Evolutionary conservation across 2,888 invertebrate species (phyloP), one percentile per base, ranked within the genome.

Genomic region (Caenorhabditis parvicauda): DNA sequence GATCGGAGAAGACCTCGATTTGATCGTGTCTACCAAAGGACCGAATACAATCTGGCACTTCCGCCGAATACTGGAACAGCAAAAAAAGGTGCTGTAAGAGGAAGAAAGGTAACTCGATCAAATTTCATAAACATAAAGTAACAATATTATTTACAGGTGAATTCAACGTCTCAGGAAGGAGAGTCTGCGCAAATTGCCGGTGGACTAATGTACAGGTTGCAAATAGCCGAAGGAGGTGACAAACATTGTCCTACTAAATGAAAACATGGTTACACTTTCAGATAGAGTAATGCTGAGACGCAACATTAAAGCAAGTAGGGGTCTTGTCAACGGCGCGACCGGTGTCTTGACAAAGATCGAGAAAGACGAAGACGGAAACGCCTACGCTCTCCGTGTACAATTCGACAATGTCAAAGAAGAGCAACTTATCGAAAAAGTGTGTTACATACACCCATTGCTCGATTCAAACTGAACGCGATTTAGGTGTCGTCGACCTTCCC

Each of bases 311-410:
- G 37, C 43, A n/a, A 3, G 14, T 1, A 2, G 7, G 0, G 38
- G 55, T 6, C 27, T 63, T 1, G 55, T 59, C 3, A 63, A 63
- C 25, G 63, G 63, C 6, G 46, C 49, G 0, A 59, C 55, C 9
- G 63, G 63, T 5, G 39, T 45, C 4, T 43, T 63, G 0, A n/a
- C 3, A 2, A 17, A 38, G 1, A 43, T 59, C 24, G 25, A 7
- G 25, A 17, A n/a, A 7, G 39, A 39, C 17, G 47, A 17, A 9
- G 41, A 9, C 21, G 12, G 9, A 6, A 17, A 12, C n/a, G n/a
- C n/a, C n/a, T n/a, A n/a, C n/a, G n/a, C n/a, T n/a, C n/a, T n/a
- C n/a, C n/a, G n/a, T n/a, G n/a, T n/a, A n/a, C n/a, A n/a, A n/a
- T n/a, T n/a, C n/a, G n/a, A n/a, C n/a, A n/a, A n/a, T n/a, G n/a